Base-by-base conservation (phyloP, 2,888 invertebrate genomes). In the Drosophila kambysellisi region DNA sequence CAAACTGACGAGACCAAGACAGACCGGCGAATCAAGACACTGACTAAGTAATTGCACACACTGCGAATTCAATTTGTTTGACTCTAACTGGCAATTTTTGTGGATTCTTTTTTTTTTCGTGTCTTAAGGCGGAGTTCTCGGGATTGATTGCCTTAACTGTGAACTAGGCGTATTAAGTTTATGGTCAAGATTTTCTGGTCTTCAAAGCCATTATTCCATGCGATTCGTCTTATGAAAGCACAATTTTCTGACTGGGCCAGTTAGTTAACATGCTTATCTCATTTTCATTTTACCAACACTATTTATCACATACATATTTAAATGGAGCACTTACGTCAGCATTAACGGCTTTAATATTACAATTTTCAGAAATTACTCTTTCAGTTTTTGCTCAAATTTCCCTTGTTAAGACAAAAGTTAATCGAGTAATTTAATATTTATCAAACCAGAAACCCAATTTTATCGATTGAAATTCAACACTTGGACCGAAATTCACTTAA, bases 1-100 rank as follows among this genome's bases (percentile, higher is more conserved):
- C 32, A 53, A 33, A n/a, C 29, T 30, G 41, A 56, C 56, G 35
- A 33, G 51, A 50, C 50, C 5, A n/a, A 72, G 62, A 39, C 29
- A 50, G 32, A 48, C 51, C 35, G 53, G 50, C 52, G 25, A 41
- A 58, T 64, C 73, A 72, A 61, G 51, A 63, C 59, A 53, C 39
- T 52, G 75, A 33, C 68, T 66, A 46, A 63, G 78, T 81, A 78
- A 78, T 81, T 78, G 77, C 59, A 32, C 39, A 41, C 76, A 37
- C 68, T 60, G 72, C 64, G 68, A 81, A 78, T 78, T 78, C 71
- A 78, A 81, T 69, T 60, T 81, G 56, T 51, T 56, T 50, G 15
- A 41, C 63, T 59, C 66, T 46, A 76, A 60, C 76, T 63, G 50
- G 63, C 66, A 75, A 77, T 75, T 69, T 78, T 67, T 39, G 53